Conservation (phyloP, 1,140 invertebrate genomes). For the Heliothis virescens region DNA sequence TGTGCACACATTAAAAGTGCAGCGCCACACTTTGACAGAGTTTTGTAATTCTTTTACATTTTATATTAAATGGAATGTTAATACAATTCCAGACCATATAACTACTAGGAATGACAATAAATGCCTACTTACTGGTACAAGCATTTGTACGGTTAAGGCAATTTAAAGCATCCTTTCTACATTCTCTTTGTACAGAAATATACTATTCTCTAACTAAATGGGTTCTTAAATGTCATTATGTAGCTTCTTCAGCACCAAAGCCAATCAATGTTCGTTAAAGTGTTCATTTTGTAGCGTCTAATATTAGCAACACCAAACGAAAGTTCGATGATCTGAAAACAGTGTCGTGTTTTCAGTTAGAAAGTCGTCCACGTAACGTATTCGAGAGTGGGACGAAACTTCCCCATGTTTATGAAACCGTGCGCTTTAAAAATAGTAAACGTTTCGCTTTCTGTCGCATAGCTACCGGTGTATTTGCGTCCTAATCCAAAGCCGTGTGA, state of each 20-base stretch:
- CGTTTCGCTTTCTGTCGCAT: conserved; percentile 42
- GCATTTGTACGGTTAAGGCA: background rate
- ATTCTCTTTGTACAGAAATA: background rate
- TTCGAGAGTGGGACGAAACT: conserved; percentile 36
- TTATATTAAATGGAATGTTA: too few species aligned
- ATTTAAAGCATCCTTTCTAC: background rate
- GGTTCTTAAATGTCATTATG: background rate
- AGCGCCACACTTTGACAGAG: background rate
- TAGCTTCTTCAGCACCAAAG: conserved; percentile 3
- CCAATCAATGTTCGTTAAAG: conserved; percentile 11
- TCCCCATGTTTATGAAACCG: conserved; percentile 31
- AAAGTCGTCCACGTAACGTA: conserved; percentile 25
- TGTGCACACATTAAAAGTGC: background rate
- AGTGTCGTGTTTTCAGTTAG: conserved; percentile 36
- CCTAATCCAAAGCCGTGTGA: conserved; percentile 35
- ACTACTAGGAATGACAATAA: too few species aligned
- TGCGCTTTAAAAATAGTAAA: conserved; percentile 31
- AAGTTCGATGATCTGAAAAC: conserved; percentile 41
- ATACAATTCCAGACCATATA: too few species aligned
- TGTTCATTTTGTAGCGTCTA: conserved; percentile 20
- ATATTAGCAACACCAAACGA: conserved; percentile 30
- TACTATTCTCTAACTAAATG: background rate
- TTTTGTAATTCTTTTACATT: too few species aligned
- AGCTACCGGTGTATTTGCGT: conserved; percentile 36
- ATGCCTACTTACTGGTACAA: too few species aligned